These are phyloP conservation scores for Coregonus suidteri DNA, from an alignment of 2,797 vertebrate genomes.

Conservation along the genomic window DNA sequence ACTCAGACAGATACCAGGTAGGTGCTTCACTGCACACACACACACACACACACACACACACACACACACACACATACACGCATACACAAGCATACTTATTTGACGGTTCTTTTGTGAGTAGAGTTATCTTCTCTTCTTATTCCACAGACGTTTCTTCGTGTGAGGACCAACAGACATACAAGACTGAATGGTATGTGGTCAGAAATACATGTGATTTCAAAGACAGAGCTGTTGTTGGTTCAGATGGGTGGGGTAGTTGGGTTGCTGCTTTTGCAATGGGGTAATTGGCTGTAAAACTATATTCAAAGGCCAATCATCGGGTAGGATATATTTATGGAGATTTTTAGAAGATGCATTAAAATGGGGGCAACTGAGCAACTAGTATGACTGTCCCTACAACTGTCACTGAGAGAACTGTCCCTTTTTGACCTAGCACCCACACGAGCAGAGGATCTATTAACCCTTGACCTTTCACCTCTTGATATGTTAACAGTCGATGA, in stretches of 20 bases:
- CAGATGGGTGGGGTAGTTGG: not conserved
- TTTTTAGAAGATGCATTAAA: not conserved
- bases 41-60: not conserved
- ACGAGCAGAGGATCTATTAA: conserved; percentile 83
- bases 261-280: not conserved
- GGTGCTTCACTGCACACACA: conserved; percentile 59
- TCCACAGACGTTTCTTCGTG: conserved; percentile 90
- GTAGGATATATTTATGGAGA: not conserved
- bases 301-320: not conserved
- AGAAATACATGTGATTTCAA: not conserved
- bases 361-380: conserved; percentile 18
- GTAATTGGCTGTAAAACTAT: not conserved
- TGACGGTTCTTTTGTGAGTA: not conserved
- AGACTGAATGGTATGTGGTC: conserved; percentile 88
- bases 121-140: not conserved
- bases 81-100: no score
- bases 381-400: not conserved
- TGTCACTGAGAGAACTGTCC: conserved; percentile 40
- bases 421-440: conserved; percentile 69
- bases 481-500: conserved; percentile 84
- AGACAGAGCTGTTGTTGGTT: not conserved
- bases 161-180: conserved; percentile 95
- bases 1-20: conserved; percentile 96
- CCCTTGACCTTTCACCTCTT: conserved; percentile 80
- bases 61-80: no score